Conservation (phyloP, 2,888 invertebrate species). For the Quadroppia sp. region DNA sequence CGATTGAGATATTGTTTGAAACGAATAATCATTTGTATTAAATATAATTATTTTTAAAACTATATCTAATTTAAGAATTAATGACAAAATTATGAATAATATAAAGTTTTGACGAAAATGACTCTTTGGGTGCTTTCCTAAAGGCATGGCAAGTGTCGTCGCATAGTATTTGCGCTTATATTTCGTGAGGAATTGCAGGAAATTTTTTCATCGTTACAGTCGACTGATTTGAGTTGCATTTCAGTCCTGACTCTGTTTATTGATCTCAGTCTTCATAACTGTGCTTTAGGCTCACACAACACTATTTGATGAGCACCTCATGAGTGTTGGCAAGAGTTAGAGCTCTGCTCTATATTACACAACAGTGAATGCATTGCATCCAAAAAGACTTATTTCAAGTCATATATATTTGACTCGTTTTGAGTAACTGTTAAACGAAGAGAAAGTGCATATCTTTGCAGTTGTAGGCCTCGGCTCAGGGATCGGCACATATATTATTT, state of each 20-base stretch:
- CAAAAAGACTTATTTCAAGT: conserved; percentile 29
- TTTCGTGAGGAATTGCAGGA: conserved; percentile 6
- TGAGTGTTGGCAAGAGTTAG: conserved; percentile 11
- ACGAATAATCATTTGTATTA: too few species aligned
- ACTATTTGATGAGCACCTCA: background rate
- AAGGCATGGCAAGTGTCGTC: conserved; percentile 17
- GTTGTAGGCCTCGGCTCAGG: background rate
- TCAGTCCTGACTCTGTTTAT: background rate
- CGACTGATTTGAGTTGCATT: conserved; percentile 13
- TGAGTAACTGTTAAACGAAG: conserved; percentile 29
- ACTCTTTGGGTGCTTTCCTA: conserved; percentile 23
- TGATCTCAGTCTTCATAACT: conserved; percentile 19
- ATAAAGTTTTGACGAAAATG: background rate
- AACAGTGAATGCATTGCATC: conserved; percentile 15
- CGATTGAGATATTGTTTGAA: background rate
- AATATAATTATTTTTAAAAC: too few species aligned
- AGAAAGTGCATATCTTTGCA: conserved; percentile 9
- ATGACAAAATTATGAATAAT: background rate
- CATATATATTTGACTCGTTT: conserved; percentile 30
- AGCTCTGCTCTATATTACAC: conserved; percentile 22
- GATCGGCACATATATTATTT: background rate
- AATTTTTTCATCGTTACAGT: conserved; percentile 31
- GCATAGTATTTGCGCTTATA: conserved; percentile 20
- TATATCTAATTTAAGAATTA: background rate
- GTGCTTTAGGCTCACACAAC: conserved; percentile 13